Conservation (phyloP, 2,888 invertebrate species). For the Leptinotarsa tumamoca region DNA sequence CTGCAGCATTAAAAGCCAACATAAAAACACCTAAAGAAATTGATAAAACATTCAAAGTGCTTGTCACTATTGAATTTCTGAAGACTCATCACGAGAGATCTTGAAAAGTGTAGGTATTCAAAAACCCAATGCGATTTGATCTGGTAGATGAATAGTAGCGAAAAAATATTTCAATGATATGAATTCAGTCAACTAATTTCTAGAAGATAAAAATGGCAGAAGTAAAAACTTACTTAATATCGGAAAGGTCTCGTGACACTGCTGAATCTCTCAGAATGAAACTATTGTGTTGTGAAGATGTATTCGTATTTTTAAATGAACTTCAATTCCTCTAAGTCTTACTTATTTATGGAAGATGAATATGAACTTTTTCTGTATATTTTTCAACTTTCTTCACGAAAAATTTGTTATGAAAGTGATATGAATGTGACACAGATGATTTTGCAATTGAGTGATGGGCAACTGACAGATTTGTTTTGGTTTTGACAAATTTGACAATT, state of each 20-base stretch:
- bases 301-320: too few relatives aligned
- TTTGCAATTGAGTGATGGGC: background rate
- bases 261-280: background rate
- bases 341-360: background rate
- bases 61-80: too few relatives aligned
- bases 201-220: background rate
- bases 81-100: too few relatives aligned
- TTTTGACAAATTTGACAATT: background rate
- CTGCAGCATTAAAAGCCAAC: too few relatives aligned
- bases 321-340: background rate
- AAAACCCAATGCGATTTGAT: too few relatives aligned
- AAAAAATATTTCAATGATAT: too few relatives aligned
- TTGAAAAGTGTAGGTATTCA: too few relatives aligned
- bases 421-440: conserved; percentile 7
- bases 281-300: too few relatives aligned
- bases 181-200: background rate
- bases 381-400: background rate
- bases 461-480: background rate
- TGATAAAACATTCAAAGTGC: too few relatives aligned
- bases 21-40: too few relatives aligned
- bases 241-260: background rate
- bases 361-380: background rate
- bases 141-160: too few relatives aligned
- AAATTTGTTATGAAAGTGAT: conserved; percentile 5
- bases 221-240: background rate